These are phyloP conservation scores for Melinaea marsaeus DNA, from an alignment of 2,888 invertebrate genomes.

Conservation along the genomic window DNA sequence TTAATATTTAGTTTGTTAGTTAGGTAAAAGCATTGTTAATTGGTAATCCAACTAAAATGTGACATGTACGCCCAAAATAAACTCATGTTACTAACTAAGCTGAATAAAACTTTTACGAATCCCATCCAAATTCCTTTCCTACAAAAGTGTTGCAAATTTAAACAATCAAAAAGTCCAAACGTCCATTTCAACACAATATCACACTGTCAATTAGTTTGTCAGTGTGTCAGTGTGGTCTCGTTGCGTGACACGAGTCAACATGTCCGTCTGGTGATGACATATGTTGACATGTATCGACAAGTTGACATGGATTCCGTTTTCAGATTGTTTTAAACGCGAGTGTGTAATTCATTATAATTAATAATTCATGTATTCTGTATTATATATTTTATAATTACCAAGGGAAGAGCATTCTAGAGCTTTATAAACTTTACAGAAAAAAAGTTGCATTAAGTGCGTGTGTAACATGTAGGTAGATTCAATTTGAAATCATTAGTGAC, in stretches of 20 bases:
- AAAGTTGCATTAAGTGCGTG: too few relatives aligned
- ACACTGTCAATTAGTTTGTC: slow-evolving; percentile 23
- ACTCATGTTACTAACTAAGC: neutral
- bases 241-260: slow-evolving; percentile 14
- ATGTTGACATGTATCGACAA: slow-evolving; percentile 10
- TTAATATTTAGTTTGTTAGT: too few relatives aligned
- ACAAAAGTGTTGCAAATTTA: neutral
- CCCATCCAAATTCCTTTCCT: neutral
- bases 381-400: neutral
- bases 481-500: too few relatives aligned
- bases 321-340: neutral
- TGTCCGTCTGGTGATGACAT: slow-evolving; percentile 7
- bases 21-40: too few relatives aligned
- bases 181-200: slow-evolving; percentile 10
- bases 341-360: neutral
- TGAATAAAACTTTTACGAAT: too few relatives aligned
- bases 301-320: neutral
- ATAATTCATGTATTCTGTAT: neutral
- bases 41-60: too few relatives aligned
- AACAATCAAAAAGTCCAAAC: neutral
- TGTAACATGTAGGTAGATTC: too few relatives aligned
- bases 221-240: slow-evolving; percentile 15
- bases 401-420: too few relatives aligned
- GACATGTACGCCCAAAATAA: neutral
- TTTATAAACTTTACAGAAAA: too few relatives aligned